phyloP scores from a whole-genome alignment of 2,888 invertebrate genomes.

The Cremastobaeus sp. region DNA sequence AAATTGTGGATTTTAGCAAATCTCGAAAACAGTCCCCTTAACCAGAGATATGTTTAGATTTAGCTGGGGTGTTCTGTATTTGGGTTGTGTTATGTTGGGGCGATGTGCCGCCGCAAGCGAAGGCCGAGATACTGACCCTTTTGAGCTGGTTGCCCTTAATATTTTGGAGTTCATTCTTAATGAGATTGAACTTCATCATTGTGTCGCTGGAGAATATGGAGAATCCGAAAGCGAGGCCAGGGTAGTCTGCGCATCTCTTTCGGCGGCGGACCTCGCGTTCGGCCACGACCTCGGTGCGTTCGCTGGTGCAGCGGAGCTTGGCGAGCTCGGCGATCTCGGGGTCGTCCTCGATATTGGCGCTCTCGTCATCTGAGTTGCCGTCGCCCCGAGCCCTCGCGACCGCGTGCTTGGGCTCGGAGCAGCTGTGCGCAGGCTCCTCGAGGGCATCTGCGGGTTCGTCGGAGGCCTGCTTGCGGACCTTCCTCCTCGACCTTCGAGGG shows the following conservation, averaged over 20 bases:
- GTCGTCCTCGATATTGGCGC: constrained; percentile 82
- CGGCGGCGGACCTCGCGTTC: constrained; percentile 88
- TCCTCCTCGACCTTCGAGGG: constrained; percentile 20
- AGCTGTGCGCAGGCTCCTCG: constrained; percentile 11
- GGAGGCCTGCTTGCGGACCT: constrained; percentile 15
- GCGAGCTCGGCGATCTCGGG: constrained; percentile 90
- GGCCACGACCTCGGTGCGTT: constrained; percentile 91
- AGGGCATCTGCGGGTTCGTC: constrained; percentile 4
- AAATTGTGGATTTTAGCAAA: no score
- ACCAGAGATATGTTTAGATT: no score
- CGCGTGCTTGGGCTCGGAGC: constrained; percentile 76
- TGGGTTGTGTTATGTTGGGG: no score
- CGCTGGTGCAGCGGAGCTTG: constrained; percentile 91
- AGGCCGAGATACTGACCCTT: constrained; percentile 86
- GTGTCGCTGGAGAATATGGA: constrained; percentile 97
- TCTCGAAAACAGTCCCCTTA: no score
- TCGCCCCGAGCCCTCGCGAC: constrained; percentile 77
- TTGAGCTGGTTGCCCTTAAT: constrained; percentile 97
- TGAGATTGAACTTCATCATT: constrained; percentile 98
- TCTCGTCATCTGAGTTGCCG: constrained; percentile 75
- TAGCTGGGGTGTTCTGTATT: no score
- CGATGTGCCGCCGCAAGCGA: not conserved
- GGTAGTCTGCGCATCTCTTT: constrained; percentile 93
- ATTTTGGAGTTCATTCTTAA: constrained; percentile 97
- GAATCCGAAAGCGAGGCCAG: constrained; percentile 93